phyloP scores from a whole-genome alignment of 2,797 vertebrate genomes.

The Mus caroli region DNA sequence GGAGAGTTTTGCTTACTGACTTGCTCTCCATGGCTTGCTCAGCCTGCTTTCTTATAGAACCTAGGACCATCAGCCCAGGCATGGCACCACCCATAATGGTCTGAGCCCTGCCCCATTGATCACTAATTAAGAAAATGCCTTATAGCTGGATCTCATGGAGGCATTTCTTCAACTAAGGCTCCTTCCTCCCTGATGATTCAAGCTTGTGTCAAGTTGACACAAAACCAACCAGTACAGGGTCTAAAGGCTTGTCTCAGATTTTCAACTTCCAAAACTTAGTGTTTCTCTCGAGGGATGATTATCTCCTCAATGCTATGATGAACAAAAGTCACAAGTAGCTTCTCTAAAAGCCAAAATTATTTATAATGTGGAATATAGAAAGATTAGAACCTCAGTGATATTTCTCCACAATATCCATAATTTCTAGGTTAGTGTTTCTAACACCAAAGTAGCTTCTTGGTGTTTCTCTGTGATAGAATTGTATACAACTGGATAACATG shows the following conservation, averaged over 20 bases:
- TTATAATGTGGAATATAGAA: neutral
- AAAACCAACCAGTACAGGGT: neutral
- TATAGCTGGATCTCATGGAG: neutral
- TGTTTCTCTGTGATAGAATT: neutral
- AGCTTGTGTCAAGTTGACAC: neutral
- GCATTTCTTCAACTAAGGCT: neutral
- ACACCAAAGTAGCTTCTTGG: neutral
- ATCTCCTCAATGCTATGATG: neutral
- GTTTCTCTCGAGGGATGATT: neutral
- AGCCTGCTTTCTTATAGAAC: neutral
- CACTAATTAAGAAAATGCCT: neutral
- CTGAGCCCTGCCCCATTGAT: neutral
- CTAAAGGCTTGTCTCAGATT: neutral
- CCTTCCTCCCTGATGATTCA: neutral
- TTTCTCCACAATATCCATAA: neutral
- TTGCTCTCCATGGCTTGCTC: neutral
- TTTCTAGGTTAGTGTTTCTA: neutral
- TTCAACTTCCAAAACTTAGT: conserved; percentile 13
- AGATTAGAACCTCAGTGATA: neutral
- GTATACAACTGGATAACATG: neutral
- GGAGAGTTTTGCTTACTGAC: neutral
- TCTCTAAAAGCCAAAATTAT: conserved; percentile 3
- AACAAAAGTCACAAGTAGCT: neutral
- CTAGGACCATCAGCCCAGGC: neutral
- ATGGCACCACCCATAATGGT: neutral